phyloP scores from a whole-genome alignment of 2,888 invertebrate species.

The Tipula vernalis region DNA sequence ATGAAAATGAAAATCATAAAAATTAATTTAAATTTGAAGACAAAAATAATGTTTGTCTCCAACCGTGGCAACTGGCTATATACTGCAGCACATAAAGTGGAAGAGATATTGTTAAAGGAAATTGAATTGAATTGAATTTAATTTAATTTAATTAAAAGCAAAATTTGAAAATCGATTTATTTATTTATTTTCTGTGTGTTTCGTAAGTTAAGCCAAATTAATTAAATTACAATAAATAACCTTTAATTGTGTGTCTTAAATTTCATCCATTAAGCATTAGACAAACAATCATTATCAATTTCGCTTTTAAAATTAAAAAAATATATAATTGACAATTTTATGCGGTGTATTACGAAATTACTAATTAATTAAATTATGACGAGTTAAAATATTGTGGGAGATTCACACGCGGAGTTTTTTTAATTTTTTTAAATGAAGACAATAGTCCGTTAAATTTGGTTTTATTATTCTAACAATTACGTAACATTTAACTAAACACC shows the following conservation, averaged over 20 bases:
- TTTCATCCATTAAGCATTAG: not conserved
- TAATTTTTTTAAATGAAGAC: not conserved
- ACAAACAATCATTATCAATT: too few relatives aligned
- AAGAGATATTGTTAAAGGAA: not conserved
- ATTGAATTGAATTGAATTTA: not conserved
- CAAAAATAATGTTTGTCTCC: not conserved
- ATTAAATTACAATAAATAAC: not conserved
- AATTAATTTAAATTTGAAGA: not conserved
- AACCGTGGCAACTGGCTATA: not conserved
- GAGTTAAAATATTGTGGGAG: not conserved
- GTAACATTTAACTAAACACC: too few relatives aligned
- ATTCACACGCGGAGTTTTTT: not conserved
- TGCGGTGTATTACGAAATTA: not conserved
- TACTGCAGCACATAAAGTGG: not conserved
- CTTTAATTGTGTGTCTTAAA: not conserved
- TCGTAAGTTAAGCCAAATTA: not conserved
- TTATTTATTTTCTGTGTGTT: not conserved
- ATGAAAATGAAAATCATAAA: not conserved
- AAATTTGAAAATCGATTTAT: not conserved
- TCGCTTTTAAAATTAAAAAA: not conserved
- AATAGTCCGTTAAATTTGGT: not conserved
- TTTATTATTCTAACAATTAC: too few relatives aligned
- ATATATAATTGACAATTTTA: not conserved
- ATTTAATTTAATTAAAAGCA: not conserved
- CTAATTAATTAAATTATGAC: too few relatives aligned